Base-by-base conservation (phyloP, 2,888 invertebrate species). In the Drosophila maculinotata region DNA sequence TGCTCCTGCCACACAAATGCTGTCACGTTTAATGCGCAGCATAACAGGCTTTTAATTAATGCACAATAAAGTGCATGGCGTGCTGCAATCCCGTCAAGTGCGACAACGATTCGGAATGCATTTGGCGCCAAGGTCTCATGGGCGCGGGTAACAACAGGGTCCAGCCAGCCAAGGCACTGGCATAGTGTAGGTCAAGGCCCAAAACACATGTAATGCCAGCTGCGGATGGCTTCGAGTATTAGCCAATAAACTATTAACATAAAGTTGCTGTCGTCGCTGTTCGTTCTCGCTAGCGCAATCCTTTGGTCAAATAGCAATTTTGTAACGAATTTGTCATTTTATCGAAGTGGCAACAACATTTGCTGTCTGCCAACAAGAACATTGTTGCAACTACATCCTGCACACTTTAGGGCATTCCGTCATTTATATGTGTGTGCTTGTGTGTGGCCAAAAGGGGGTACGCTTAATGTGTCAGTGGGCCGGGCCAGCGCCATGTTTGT, bases 41-140 rank as follows among this genome's bases (percentile, higher is more conserved):
- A 83, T 69, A 86, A 80, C 78, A 80, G 76, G 75, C 76, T 83
- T 87, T 86, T 87, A 83, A 83, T 83, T 87, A 83, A 87, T 87
- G 86, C 83, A 83, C 76, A 77, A 86, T 82, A 76, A 65, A 77
- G 69, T 49, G 54, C 66, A 63, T 57, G 54, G 31, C 59, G 31
- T 60, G 52, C 60, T 31, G 26, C 58, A 63, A 59, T 45, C 59
- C 47, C 54, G 45, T 86, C 74, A 69, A 81, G 84, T 84, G 65
- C 42, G 12, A 51, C 69, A 59, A 39, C 56, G 71, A 82, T 73
- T 85, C 59, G 58, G 69, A 66, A 84, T 75, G 59, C 78, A 69
- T 83, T 82, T 54, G 14, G 57, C 58, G 36, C 57, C 76, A 85
- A 80, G 86, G 80, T 57, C 76, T 45, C 30, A 30, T 23, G 31